Percentiles rank a stretch among this genome's conserved stretches.
Conservation (phyloP, 2,113 vertebrate genomes). For the Syrmaticus mikado region DNA sequence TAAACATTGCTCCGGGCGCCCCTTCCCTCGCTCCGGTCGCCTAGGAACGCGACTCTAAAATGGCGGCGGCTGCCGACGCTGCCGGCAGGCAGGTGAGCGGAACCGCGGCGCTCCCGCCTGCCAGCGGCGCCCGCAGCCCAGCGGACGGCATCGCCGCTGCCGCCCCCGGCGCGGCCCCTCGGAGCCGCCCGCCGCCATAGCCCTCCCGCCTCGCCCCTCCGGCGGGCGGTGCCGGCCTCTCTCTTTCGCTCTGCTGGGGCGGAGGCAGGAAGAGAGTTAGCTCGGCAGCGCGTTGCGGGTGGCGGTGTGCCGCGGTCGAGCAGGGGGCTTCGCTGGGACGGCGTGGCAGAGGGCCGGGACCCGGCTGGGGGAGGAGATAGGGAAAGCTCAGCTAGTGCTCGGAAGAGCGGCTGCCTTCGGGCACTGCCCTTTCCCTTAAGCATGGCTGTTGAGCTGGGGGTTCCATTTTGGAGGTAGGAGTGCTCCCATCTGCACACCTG, state of each 20-base stretch:
- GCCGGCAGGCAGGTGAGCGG: background rate
- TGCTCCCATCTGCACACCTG: fast-evolving
- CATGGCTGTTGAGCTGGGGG: fast-evolving
- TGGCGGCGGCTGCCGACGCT: background rate
- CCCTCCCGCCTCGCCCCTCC: background rate
- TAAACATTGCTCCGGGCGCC: background rate
- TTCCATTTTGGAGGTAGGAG: fast-evolving
- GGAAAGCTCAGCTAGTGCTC: fast-evolving
- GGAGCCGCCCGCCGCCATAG: too few species aligned
- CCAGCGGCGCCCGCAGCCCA: too few species aligned
- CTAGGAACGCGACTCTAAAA: background rate
- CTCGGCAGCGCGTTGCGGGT: too few species aligned
- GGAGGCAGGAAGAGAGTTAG: too few species aligned
- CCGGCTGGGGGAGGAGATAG: too few species aligned
- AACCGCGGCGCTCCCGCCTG: too few species aligned
- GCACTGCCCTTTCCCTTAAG: too few species aligned
- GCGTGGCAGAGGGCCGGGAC: background rate
- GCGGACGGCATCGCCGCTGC: too few species aligned
- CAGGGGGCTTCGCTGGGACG: too few species aligned
- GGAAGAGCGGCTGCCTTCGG: fast-evolving
- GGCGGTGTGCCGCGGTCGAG: too few species aligned
- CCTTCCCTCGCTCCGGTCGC: background rate
- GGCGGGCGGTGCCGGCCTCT: background rate
- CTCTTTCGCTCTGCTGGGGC: too few species aligned
- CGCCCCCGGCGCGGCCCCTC: too few species aligned